Conservation (phyloP, 2,797 vertebrate species). For the Alosa sapidissima region DNA sequence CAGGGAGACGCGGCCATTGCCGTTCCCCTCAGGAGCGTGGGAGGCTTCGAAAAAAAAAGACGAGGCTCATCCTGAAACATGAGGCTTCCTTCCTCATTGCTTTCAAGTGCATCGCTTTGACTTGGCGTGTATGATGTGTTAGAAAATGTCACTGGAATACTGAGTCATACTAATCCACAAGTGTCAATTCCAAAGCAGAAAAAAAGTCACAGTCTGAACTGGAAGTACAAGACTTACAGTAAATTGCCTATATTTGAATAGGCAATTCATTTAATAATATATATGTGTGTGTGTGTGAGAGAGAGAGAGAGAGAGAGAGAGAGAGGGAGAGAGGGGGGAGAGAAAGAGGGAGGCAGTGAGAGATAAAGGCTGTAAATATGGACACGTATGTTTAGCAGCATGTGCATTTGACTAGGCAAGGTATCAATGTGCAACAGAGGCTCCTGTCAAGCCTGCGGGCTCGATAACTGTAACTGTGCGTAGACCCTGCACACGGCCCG, state of each 20-base stretch:
- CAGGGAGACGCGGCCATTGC: not conserved
- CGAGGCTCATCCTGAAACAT: slow-evolving; percentile 20
- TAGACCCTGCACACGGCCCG: slow-evolving; percentile 25
- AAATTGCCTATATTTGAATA: not conserved
- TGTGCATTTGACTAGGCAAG: not conserved
- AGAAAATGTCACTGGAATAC: not conserved
- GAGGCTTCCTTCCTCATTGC: slow-evolving; percentile 23
- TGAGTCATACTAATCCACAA: slow-evolving; percentile 8
- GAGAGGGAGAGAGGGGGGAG: not conserved
- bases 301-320: not conserved
- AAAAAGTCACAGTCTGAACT: not conserved
- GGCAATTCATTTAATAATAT: too few species aligned
- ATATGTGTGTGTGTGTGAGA: not conserved
- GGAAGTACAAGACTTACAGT: not conserved
- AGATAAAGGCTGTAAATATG: slow-evolving; percentile 20
- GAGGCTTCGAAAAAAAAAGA: not conserved
- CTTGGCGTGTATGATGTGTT: not conserved
- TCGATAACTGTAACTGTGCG: slow-evolving; percentile 27
- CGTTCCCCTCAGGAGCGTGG: not conserved
- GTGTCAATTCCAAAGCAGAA: slow-evolving; percentile 3
- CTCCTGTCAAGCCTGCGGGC: not conserved
- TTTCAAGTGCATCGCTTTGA: slow-evolving; percentile 11
- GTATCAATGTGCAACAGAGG: not conserved
- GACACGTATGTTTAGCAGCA: not conserved
- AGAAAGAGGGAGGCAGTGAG: not conserved